These are phyloP conservation scores for Echinops telfairi DNA, from an alignment of 2,113 vertebrate species.

Conservation along the genomic window DNA sequence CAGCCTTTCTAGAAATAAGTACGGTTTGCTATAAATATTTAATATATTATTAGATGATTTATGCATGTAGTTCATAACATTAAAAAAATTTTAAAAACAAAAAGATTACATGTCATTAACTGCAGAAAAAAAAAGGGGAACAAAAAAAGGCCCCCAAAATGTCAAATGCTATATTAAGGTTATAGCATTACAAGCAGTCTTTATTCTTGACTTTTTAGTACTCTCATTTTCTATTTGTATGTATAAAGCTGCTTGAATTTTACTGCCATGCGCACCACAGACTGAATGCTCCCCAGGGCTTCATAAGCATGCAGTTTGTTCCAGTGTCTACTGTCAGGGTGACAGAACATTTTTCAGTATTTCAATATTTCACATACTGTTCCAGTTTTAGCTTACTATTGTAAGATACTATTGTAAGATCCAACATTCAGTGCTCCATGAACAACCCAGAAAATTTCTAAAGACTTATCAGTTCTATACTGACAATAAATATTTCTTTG, in stretches of 20 bases:
- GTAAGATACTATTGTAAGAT: constrained; percentile 33
- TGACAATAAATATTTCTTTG: constrained; percentile 2
- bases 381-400: constrained; percentile 11
- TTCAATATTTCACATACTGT: background rate
- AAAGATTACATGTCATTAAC: background rate
- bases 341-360: background rate
- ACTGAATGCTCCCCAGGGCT: background rate
- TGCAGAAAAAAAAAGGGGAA: background rate
- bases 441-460: background rate
- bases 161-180: background rate
- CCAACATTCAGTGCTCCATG: background rate
- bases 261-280: background rate
- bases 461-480: background rate
- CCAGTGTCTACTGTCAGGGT: background rate
- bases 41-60: constrained; percentile 24
- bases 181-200: background rate
- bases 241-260: constrained; percentile 3
- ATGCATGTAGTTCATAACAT: background rate
- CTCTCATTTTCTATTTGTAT: constrained; percentile 47
- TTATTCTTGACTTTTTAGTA: background rate
- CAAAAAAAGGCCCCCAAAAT: background rate
- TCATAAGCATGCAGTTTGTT: background rate
- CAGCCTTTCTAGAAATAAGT: constrained; percentile 16
- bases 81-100: background rate
- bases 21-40: background rate